Conservation (phyloP, 2,113 vertebrate genomes). For the Ahaetulla prasina region DNA sequence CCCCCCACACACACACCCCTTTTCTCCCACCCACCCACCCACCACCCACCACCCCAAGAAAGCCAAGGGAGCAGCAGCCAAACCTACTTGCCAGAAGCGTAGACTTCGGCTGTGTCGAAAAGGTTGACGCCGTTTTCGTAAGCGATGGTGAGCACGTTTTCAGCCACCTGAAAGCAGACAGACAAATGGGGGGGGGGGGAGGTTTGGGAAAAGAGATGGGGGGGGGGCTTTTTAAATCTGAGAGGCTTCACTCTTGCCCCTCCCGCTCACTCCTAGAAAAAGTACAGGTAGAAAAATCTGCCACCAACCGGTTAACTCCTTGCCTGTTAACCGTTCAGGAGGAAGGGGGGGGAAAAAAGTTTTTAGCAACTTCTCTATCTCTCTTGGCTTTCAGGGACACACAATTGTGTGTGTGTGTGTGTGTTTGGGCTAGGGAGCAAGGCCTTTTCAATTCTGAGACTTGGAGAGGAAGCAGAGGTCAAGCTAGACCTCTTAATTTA, state of each 20-base stretch:
- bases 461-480: background rate
- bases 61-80: background rate
- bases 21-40: too few relatives aligned
- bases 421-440: fast-evolving
- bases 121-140: slow-evolving; percentile 72
- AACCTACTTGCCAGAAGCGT: slow-evolving; percentile 62
- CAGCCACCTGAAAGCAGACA: slow-evolving; percentile 54
- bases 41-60: background rate
- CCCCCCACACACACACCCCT: background rate
- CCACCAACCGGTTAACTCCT: background rate
- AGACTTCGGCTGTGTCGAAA: slow-evolving; percentile 68
- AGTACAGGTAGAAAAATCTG: background rate
- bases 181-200: background rate
- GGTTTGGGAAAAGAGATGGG: fast-evolving
- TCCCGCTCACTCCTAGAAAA: background rate
- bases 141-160: slow-evolving; percentile 67
- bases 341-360: fast-evolving
- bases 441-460: background rate
- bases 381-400: background rate
- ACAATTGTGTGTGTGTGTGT: too few relatives aligned
- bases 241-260: background rate
- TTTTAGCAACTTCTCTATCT: too few relatives aligned
- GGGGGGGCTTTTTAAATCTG: background rate
- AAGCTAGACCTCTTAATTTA: background rate
- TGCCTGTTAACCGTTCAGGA: background rate